These are phyloP conservation scores for Leptinotarsa lineolata DNA, from an alignment of 1,140 invertebrate genomes.

Conservation along the genomic window DNA sequence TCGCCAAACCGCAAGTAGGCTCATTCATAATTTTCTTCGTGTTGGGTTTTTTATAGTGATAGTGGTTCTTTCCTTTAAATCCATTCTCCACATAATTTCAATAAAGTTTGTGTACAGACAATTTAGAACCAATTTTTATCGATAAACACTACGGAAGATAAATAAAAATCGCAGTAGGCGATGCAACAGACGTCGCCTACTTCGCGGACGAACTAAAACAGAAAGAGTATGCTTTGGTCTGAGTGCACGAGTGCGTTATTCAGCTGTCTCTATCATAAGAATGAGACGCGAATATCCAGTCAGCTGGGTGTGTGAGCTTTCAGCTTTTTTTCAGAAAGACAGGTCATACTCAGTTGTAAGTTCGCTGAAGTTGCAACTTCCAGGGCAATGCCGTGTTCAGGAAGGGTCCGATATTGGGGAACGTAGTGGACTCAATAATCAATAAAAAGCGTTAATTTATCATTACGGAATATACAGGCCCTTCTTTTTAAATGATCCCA, in stretches of 20 bases:
- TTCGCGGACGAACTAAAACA: slow-evolving; percentile 23
- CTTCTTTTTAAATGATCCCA: too few species aligned
- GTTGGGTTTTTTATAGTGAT: neutral
- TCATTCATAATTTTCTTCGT: neutral
- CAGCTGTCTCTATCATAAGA: neutral
- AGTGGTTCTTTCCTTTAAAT: neutral
- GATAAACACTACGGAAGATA: neutral
- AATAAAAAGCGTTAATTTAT: neutral
- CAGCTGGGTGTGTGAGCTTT: slow-evolving; percentile 11
- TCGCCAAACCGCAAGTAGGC: slow-evolving; percentile 6
- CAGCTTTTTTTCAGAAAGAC: slow-evolving; percentile 16
- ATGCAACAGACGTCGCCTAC: slow-evolving; percentile 15
- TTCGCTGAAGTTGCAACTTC: slow-evolving; percentile 10
- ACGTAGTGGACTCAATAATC: neutral
- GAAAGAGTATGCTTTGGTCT: slow-evolving; percentile 14
- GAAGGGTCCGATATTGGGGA: slow-evolving; percentile 7
- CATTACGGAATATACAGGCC: too few species aligned
- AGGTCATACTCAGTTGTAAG: slow-evolving; percentile 8
- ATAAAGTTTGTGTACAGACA: neutral
- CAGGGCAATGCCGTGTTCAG: neutral
- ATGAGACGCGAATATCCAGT: slow-evolving; percentile 3
- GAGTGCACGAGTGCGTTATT: slow-evolving; percentile 12
- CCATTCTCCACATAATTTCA: neutral
- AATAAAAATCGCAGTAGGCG: slow-evolving; percentile 7
- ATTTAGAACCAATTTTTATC: neutral